These are phyloP conservation scores for Pocillopora damicornis DNA, from an alignment of 64 coral and sea anemone genomes.

Conservation along the genomic window DNA sequence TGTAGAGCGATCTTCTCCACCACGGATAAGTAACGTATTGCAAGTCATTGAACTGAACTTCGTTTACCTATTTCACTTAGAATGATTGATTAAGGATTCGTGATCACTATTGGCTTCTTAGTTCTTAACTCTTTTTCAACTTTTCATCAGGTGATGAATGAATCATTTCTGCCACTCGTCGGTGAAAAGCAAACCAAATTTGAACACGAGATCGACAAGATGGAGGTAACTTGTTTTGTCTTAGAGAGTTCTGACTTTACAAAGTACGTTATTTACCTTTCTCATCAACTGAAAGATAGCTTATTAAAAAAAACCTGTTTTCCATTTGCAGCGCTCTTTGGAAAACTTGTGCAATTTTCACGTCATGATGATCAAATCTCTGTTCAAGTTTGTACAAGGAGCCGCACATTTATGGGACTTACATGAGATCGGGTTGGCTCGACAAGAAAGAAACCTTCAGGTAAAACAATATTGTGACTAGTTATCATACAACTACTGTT, in stretches of 20 bases:
- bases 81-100: not conserved
- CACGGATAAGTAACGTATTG: no score
- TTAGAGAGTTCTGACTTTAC: not conserved
- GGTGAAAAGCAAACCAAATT: constrained; percentile 96
- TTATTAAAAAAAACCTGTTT: not conserved
- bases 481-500: not conserved
- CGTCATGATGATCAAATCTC: constrained; percentile 82
- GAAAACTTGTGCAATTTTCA: constrained; percentile 93
- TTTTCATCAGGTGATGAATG: constrained; percentile 72
- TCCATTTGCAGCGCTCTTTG: constrained; percentile 71
- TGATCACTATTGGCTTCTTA: no score
- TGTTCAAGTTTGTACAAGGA: constrained; percentile 99
- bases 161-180: constrained; percentile 86
- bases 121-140: not conserved
- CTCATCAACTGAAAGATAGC: not conserved
- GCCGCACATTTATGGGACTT: constrained; percentile 94
- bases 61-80: not conserved
- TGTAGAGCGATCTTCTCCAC: no score
- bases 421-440: constrained; percentile 91
- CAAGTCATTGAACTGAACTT: not conserved
- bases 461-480: constrained; percentile 12
- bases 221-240: constrained; percentile 68
- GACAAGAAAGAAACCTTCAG: constrained; percentile 87
- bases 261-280: not conserved
- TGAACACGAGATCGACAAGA: constrained; percentile 92